Evolutionary conservation across 2,888 invertebrate species (phyloP).

Genomic region (Synergus japonicus): DNA sequence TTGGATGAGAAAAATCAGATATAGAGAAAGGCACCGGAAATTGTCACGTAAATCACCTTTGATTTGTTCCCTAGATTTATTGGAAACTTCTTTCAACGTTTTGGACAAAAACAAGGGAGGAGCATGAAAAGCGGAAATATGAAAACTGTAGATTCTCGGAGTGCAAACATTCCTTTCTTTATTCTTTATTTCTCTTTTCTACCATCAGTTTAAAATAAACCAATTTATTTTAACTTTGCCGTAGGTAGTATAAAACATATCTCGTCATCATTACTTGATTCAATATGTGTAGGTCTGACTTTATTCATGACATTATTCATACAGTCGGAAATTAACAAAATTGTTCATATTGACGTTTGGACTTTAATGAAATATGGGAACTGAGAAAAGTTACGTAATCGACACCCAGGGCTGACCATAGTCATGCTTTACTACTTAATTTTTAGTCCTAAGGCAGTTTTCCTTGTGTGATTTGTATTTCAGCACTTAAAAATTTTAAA

Average conservation of each 20-base stretch:
- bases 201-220: too few species aligned
- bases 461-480: too few species aligned
- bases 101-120: slow-evolving; percentile 1
- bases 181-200: not conserved
- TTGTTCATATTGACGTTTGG: too few species aligned
- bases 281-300: not conserved
- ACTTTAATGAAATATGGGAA: too few species aligned
- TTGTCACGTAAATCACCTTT: slow-evolving; percentile 34
- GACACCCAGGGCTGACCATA: not conserved
- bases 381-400: not conserved
- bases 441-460: not conserved
- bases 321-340: too few species aligned
- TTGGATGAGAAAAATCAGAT: slow-evolving; percentile 28
- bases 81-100: not conserved
- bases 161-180: not conserved
- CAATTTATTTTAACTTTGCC: too few species aligned
- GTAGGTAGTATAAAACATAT: too few species aligned
- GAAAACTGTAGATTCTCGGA: not conserved
- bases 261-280: not conserved
- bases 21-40: slow-evolving; percentile 21
- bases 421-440: too few species aligned
- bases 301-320: not conserved
- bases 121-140: not conserved
- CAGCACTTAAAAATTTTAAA: too few species aligned
- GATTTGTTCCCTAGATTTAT: slow-evolving; percentile 32